A percentile compares a stretch with the other conserved stretches of the same genome.
Evolutionary conservation across 1,140 invertebrate species (phyloP).

Genomic region (Brachionus asplanchnoidis): DNA sequence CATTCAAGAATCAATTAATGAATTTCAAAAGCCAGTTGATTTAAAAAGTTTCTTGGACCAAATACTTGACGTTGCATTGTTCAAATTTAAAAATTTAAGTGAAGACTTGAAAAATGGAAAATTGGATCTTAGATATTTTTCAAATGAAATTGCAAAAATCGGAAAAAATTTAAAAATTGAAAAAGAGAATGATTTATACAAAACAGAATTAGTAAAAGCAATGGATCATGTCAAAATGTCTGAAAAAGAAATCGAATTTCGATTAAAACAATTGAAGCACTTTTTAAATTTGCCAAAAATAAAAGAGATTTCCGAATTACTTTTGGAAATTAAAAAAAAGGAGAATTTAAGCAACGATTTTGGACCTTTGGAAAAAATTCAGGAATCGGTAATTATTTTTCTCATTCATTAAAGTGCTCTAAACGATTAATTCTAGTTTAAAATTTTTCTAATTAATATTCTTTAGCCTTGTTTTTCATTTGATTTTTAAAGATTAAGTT

Average conservation of each 20-base stretch:
- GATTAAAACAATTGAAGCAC: constrained; percentile 8
- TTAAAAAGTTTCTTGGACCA: neutral
- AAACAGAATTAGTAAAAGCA: neutral
- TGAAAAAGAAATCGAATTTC: neutral
- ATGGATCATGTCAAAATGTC: neutral
- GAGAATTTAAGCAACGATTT: neutral
- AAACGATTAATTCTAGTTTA: too few relatives aligned
- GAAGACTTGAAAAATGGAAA: neutral
- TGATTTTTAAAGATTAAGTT: too few relatives aligned
- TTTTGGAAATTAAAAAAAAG: neutral
- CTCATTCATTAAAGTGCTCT: too few relatives aligned
- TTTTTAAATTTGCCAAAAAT: constrained; percentile 13
- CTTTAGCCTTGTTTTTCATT: too few relatives aligned
- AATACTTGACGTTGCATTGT: neutral
- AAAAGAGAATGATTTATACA: neutral
- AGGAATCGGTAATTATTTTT: neutral
- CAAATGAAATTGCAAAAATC: neutral
- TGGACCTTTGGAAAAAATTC: neutral
- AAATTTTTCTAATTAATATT: neutral
- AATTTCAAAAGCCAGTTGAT: neutral
- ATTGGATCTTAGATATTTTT: neutral
- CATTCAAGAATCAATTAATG: neutral
- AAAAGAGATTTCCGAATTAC: neutral
- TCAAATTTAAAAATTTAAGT: neutral
- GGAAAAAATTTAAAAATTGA: neutral